Evolutionary conservation across 2,888 invertebrate species (phyloP), one percentile per base, ranked within the genome.

Genomic region (Pasiphila rectangulata): DNA sequence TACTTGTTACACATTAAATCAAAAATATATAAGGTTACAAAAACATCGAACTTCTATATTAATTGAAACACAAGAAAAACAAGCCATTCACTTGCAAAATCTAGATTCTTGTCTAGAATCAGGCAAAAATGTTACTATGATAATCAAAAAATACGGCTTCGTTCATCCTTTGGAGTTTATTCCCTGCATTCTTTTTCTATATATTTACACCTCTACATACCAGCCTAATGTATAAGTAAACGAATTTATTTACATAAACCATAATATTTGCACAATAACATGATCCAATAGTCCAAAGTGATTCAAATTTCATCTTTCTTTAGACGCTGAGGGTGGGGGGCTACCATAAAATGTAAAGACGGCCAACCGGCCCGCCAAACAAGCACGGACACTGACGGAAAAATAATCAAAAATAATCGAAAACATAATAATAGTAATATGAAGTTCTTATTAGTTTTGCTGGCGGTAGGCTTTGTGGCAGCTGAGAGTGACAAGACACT

Each of bases 401-500:
- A 55, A 57, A 57, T 56, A 51, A 52, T 49, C 54, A 36, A 43
- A 51, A 51, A 55, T 29, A 51, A 24, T 20, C 57, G 3, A 59
- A 52, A 67, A 67, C 62, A 63, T 6, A 60, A 57, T 59, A 57
- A 64, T 52, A 49, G 51, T 41, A 64, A 70, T 66, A 88, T 88
- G 87, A 88, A 84, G 63, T 55, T 81, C 45, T 51, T 72, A 21
- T 10, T 82, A 24, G 63, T 75, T 34, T 80, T 88, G 45, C 66
- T 82, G 52, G 79, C 85, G 16, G 82, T 83, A 60, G 83, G 83
- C 24, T 72, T 83, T 37, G 84, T 75, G 32, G 70, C 74, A 2
- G 84, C 85, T 1, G 83, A 83, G 41, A 77, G 83, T 63, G 90
- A 92, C 54, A 91, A 90, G 24, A 83, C 86, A 29, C 75, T 94